Percentiles rank a stretch among this genome's conserved stretches.
phyloP scores from a whole-genome alignment of 2,888 invertebrate genomes.

The Anodontia alba region DNA sequence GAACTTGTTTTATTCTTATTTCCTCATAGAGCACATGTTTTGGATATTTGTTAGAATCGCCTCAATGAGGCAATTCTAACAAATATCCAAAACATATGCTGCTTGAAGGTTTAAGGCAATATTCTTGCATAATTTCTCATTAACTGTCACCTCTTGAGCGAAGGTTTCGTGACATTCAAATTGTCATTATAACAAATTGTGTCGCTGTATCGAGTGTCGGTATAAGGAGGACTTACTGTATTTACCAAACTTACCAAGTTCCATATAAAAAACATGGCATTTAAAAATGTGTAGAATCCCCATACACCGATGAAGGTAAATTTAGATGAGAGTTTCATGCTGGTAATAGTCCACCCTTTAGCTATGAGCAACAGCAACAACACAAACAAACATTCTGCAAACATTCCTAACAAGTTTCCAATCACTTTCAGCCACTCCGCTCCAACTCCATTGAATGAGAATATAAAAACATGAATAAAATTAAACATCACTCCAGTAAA shows the following conservation, averaged over 20 bases:
- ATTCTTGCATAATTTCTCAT: no score
- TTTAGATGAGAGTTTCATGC: conserved; percentile 94
- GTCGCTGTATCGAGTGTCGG: no score
- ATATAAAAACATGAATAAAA: conserved; percentile 94
- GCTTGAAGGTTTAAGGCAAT: no score
- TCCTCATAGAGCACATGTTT: no score
- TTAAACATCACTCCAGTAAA: conserved; percentile 94
- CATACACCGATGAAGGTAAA: conserved; percentile 94
- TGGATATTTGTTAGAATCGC: no score
- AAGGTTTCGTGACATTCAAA: no score
- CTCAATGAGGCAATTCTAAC: no score
- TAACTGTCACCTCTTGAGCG: no score
- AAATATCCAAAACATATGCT: no score
- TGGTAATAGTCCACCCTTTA: conserved; percentile 98
- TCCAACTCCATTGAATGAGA: conserved; percentile 95
- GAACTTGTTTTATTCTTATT: no score
- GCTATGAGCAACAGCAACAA: conserved; percentile 95
- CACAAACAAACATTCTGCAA: conserved; percentile 97
- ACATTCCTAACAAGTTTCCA: conserved; percentile 96
- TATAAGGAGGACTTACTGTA: no score
- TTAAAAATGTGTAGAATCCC: conserved; percentile 95
- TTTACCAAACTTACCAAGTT: conserved; percentile 96
- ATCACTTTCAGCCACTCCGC: conserved; percentile 92
- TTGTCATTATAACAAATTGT: no score
- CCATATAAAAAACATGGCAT: conserved; percentile 97